These are phyloP conservation scores for Tupaia tana DNA, from an alignment of 2,113 vertebrate genomes.

Conservation along the genomic window DNA sequence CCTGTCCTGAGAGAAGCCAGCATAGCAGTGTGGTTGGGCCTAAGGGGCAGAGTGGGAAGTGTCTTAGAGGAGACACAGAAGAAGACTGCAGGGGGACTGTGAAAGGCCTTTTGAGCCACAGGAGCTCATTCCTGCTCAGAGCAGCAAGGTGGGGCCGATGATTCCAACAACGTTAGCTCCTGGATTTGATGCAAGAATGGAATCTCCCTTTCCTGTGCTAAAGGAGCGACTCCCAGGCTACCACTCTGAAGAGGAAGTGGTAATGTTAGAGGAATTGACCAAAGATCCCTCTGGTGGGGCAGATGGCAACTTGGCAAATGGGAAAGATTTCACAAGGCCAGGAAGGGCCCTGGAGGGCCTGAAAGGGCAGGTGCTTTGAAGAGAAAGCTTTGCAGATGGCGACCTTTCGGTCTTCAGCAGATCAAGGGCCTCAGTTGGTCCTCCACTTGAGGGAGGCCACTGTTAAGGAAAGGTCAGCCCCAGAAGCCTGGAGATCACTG, in stretches of 20 bases:
- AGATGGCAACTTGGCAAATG: conserved; percentile 43
- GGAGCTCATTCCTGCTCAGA: background rate
- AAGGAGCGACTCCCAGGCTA: background rate
- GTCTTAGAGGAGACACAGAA: background rate
- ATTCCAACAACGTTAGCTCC: background rate
- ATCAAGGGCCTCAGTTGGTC: background rate
- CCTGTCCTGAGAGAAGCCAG: background rate
- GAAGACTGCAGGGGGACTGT: background rate
- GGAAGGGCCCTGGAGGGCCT: background rate
- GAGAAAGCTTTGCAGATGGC: conserved; percentile 56
- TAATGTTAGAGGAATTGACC: background rate
- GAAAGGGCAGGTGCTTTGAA: conserved; percentile 64
- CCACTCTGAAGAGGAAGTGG: background rate
- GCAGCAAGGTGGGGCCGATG: background rate
- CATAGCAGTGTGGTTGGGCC: background rate
- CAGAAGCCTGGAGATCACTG: background rate
- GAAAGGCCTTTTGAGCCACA: background rate
- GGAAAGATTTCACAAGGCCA: background rate
- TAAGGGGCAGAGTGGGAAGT: background rate
- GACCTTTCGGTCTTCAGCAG: conserved; percentile 35
- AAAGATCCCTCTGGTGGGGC: conserved; percentile 1
- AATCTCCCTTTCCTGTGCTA: background rate
- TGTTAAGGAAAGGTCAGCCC: conserved; percentile 60
- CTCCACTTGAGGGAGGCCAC: background rate
- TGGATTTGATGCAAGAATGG: background rate